Evolutionary conservation across 1,140 invertebrate species (phyloP), one percentile per base, ranked within the genome.

Genomic region (Sarcophaga peregrina): DNA sequence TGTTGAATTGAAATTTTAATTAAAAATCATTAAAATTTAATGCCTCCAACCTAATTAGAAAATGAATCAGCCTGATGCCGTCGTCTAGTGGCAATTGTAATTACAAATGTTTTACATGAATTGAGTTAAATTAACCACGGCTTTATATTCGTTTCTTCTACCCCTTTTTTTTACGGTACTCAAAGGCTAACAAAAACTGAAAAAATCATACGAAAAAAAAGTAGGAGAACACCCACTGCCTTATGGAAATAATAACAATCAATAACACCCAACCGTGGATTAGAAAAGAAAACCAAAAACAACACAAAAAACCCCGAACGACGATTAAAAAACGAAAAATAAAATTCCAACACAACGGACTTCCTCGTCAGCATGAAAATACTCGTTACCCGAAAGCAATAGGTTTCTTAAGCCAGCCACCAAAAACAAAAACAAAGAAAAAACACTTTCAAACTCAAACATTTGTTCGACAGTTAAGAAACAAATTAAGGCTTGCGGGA

Each of bases 401-500:
- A 78, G 75, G 75, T 50, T 78, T 50, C 75, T 17, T 76, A 7
- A 20, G 74, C 25, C 25, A n/a, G n/a, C n/a, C n/a, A n/a, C n/a
- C n/a, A n/a, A n/a, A n/a, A n/a, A n/a, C n/a, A n/a, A n/a, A n/a
- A n/a, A n/a, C n/a, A n/a, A n/a, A n/a, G 9, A 13, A 75, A 45
- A 75, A 17, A 76, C 75, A 78, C 75, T 78, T 48, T 78, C 17
- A 78, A 78, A 78, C n/a, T 50, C 75, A 17, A 78, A 78, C 75
- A 78, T 78, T 78, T 78, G 75, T 78, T 78, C 75, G 47, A 78
- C 75, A 52, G 75, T 78, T 78, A 78, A 78, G 75, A 50, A 78
- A 78, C 75, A 78, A 78, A 78, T 78, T 78, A 78, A 78, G 75
- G 75, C 75, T 78, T 78, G 75, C 75, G 75, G 75, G 75, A 78